These are phyloP conservation scores for Toxotes chatareus DNA, from an alignment of 2,113 vertebrate species.

Conservation along the genomic window DNA sequence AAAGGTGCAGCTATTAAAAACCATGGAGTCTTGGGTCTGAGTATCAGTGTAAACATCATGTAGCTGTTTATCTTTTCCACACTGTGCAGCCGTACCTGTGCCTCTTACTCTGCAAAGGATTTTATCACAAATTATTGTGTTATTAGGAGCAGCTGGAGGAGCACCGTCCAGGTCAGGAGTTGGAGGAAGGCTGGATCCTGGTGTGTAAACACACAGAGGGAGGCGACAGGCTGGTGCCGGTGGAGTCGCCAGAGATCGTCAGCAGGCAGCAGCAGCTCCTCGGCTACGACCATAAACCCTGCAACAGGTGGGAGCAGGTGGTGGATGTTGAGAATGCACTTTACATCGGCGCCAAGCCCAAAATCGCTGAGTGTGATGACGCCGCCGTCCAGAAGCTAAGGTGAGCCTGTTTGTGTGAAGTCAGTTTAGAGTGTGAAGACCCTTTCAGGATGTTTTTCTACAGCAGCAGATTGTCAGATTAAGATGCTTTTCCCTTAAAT, in stretches of 20 bases:
- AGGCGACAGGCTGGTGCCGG: conserved; percentile 92
- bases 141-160: conserved; percentile 94
- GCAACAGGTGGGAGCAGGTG: conserved; percentile 95
- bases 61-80: no score
- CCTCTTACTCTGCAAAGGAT: no score
- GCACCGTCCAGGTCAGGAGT: conserved; percentile 87
- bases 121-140: background rate
- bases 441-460: conserved; percentile 1
- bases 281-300: conserved; percentile 92
- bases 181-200: conserved; percentile 94
- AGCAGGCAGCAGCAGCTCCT: conserved; percentile 94
- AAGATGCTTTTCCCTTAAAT: background rate
- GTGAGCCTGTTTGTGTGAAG: conserved; percentile 78
- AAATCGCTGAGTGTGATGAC: conserved; percentile 87
- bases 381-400: conserved; percentile 91
- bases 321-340: conserved; percentile 92
- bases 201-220: conserved; percentile 94
- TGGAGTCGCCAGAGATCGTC: conserved; percentile 91
- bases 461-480: background rate
- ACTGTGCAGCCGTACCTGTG: no score
- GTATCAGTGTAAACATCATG: no score
- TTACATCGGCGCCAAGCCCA: conserved; percentile 89
- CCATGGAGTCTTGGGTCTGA: no score
- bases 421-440: background rate
- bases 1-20: no score